Base-by-base conservation (phyloP, 2,113 vertebrate genomes). In the Hemiprocne comata region DNA sequence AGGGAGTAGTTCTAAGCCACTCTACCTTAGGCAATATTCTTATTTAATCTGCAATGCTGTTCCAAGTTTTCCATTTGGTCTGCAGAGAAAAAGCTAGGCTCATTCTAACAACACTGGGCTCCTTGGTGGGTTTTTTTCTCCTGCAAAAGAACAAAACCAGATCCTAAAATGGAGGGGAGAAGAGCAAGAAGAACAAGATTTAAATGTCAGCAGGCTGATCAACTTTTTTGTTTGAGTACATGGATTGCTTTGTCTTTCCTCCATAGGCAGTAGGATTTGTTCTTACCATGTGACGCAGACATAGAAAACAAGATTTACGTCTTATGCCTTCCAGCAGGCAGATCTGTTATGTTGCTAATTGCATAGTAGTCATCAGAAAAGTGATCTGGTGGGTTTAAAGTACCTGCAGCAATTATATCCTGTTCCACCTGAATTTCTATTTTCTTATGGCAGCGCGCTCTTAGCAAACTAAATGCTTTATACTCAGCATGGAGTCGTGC, bases 351-450 rank as follows among this genome's bases (percentile, higher is more conserved):
- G 0, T 18, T 89, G 44, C 38, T 84, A 74, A 65, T 74, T 94
- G 33, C 77, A 42, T 12, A 40, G 11, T 16, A 81, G 58, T 53
- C 24, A 70, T 72, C 55, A 60, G 76, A 92, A 86, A 78, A 88
- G 36, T 18, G 20, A 46, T 34, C 40, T 50, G 81, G 57, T 82
- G 36, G 61, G 84, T 91, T 91, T 78, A 55, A 83, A 95, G 34
- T 71, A 69, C 57, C 76, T 72, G 65, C 55, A 88, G 82, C 57
- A 72, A 67, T 75, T 87, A 29, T 24, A 85, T 33, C 92, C 82
- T 61, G 89, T 55, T 90, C 53, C 57, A 90, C 94, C 85, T 65
- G 79, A 91, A 90, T 64, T 94, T 90, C 91, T 80, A 15, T 84
- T 81, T 72, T 6, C 0, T 71, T 83, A 31, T 17, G 20, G 81